These are phyloP conservation scores for Tenthredo scrophulariae DNA, from an alignment of 2,888 invertebrate species.

Conservation along the genomic window DNA sequence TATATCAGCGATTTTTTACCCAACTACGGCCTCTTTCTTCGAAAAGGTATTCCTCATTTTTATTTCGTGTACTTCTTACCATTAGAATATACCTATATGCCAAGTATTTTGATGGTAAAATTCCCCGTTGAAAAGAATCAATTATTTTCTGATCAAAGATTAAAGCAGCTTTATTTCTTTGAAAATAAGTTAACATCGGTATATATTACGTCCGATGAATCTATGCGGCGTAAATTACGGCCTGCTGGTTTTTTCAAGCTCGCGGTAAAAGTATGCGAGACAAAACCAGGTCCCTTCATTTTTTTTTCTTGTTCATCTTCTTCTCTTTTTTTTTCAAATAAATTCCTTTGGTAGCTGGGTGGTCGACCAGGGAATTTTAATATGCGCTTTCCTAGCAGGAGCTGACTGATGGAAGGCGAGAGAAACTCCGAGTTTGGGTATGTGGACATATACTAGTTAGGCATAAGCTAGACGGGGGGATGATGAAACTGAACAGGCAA, in stretches of 20 bases:
- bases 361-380: constrained; percentile 34
- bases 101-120: neutral
- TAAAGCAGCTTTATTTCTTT: neutral
- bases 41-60: neutral
- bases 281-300: neutral
- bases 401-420: constrained; percentile 16
- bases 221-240: neutral
- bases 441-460: constrained; percentile 41
- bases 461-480: neutral
- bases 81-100: neutral
- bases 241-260: neutral
- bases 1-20: neutral
- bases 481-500: constrained; percentile 39
- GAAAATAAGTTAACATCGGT: neutral
- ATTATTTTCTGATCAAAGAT: constrained; percentile 14
- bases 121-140: neutral
- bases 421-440: constrained; percentile 42
- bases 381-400: constrained; percentile 14
- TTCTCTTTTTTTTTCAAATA: neutral
- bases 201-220: neutral
- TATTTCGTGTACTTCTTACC: neutral
- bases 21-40: neutral
- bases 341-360: constrained; percentile 40
- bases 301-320: neutral
- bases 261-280: neutral